phyloP scores from a whole-genome alignment of 2,113 vertebrate species.

The Tichodroma muraria region DNA sequence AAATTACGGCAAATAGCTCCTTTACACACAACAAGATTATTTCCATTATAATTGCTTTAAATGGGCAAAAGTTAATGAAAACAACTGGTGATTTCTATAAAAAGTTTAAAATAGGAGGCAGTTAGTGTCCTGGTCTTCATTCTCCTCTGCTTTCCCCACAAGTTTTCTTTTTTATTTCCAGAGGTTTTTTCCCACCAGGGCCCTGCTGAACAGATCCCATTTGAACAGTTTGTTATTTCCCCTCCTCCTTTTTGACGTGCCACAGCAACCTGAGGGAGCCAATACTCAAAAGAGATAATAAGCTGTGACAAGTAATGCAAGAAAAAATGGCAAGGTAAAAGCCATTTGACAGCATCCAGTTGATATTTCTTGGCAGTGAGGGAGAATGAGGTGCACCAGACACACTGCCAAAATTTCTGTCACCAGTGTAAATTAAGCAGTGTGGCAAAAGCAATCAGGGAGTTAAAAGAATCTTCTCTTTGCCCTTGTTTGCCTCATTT shows the following conservation, averaged over 20 bases:
- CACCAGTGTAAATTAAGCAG: background rate
- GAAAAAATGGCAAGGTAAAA: background rate
- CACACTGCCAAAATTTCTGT: background rate
- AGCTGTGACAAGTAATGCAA: background rate
- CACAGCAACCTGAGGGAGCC: background rate
- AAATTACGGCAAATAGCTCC: background rate
- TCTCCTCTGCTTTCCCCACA: background rate
- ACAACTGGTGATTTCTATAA: background rate
- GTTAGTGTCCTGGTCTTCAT: background rate
- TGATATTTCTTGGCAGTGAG: background rate
- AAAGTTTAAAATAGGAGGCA: background rate
- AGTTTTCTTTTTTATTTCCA: background rate
- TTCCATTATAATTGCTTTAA: background rate
- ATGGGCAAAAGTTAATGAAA: background rate
- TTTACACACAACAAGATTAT: background rate
- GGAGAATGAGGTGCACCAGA: background rate
- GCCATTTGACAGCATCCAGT: background rate
- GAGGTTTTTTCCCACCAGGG: background rate
- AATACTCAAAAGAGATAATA: background rate
- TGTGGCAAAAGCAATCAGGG: background rate
- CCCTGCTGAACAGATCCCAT: background rate
- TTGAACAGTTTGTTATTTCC: background rate
- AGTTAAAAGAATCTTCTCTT: conserved; percentile 52
- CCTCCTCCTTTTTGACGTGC: background rate
- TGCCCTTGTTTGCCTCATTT: conserved; percentile 44